phyloP scores from a whole-genome alignment of 2,888 invertebrate genomes.

The Uloborus plumipes region DNA sequence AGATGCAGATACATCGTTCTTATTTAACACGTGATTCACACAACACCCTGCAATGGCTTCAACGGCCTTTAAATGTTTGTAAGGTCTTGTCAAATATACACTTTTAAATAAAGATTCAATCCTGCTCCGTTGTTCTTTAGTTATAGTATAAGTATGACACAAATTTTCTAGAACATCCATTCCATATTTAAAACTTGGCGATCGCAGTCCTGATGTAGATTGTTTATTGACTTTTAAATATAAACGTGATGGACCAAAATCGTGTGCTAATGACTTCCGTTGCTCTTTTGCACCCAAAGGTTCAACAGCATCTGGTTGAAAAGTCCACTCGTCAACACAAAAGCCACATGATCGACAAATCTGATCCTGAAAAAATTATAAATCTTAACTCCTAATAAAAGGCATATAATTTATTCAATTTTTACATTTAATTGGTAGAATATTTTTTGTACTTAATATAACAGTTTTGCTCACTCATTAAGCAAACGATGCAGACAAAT shows the following conservation, averaged over 20 bases:
- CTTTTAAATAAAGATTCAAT: neutral
- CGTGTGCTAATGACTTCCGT: neutral
- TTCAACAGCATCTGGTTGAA: too few relatives aligned
- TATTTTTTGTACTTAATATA: too few relatives aligned
- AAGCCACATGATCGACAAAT: constrained; percentile 44
- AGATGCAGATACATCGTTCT: neutral
- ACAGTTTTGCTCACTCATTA: too few relatives aligned
- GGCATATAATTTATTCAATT: neutral
- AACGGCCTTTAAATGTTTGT: neutral
- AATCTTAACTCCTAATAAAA: neutral
- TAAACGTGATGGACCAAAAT: neutral
- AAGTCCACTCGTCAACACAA: constrained; percentile 18
- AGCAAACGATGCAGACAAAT: too few relatives aligned
- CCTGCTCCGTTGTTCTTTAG: neutral
- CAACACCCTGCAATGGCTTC: constrained; percentile 37
- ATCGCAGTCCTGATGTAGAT: neutral
- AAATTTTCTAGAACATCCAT: constrained; percentile 9
- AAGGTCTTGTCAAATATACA: neutral
- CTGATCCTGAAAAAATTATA: constrained; percentile 14
- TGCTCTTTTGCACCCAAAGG: too few relatives aligned
- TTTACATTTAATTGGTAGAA: neutral
- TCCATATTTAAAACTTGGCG: constrained; percentile 9
- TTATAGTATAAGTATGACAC: constrained; percentile 4
- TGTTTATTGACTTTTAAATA: neutral
- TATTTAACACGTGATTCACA: constrained; percentile 6